Evolutionary conservation across 2,113 vertebrate species (phyloP).

Genomic region (Lampris megalopsis): DNA sequence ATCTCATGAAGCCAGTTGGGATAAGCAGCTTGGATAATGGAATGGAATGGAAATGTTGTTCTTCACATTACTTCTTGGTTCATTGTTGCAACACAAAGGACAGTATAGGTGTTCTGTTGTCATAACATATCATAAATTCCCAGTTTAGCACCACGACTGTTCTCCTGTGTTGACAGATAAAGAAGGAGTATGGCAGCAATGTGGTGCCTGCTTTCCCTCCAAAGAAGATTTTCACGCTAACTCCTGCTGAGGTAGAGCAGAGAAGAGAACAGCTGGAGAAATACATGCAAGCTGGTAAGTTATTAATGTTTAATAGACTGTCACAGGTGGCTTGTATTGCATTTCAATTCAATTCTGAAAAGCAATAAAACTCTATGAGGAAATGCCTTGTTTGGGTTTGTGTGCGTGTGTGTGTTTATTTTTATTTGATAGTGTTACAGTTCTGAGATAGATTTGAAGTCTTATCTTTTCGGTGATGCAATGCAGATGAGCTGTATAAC

Average conservation of each 20-base stretch:
- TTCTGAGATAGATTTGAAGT: neutral
- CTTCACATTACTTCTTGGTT: neutral
- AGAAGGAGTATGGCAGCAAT: conserved; percentile 95
- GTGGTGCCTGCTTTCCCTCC: conserved; percentile 96
- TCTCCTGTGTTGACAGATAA: conserved; percentile 81
- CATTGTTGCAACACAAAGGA: neutral
- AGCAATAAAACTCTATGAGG: no score
- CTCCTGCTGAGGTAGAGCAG: conserved; percentile 94
- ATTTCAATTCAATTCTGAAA: conserved; percentile 34
- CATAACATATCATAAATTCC: no score
- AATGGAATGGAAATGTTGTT: neutral
- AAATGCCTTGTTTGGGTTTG: neutral
- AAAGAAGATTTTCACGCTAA: conserved; percentile 98
- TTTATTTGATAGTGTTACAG: conserved; percentile 16
- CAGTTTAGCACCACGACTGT: neutral
- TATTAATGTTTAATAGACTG: conserved; percentile 28
- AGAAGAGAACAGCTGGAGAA: conserved; percentile 97
- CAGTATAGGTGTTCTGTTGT: neutral
- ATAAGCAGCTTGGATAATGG: neutral
- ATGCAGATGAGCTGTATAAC: neutral
- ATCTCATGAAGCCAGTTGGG: no score
- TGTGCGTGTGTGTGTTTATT: neutral
- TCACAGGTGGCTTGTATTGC: conserved; percentile 33
- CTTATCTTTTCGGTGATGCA: conserved; percentile 16
- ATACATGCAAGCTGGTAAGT: conserved; percentile 98